Evolutionary conservation across 2,888 invertebrate species (phyloP), one percentile per base, ranked within the genome.

Genomic region (Cyaniris semiargus): DNA sequence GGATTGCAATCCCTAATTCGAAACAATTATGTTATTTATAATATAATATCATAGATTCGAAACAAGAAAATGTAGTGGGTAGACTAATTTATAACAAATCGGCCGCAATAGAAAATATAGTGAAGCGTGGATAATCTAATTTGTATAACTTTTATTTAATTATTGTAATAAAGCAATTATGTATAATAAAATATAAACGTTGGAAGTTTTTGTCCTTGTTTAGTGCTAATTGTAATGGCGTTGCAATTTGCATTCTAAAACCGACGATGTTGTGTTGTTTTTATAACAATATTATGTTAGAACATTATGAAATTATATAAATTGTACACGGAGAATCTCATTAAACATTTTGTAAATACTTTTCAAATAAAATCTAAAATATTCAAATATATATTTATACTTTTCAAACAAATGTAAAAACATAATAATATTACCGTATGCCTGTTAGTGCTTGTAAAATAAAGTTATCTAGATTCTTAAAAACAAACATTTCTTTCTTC

Each of bases 181-280:
- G 66, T 66, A 66, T 66, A 66, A 66, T 66, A 66, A 66, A 66
- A 66, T 66, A 66, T 66, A 66, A 66, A 66, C 66, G 66, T 31
- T 66, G 27, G 27, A 66, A 66, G 66, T 66, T 66, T 66, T 66
- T 66, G 66, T 66, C 66, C 66, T 66, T 66, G 66, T 66, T 66
- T 66, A 66, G 66, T 66, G 66, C 66, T 66, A 66, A 66, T 66
- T 66, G 66, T 66, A 66, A 66, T 66, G 27, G 66, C 27, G 66
- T 18, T 66, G 66, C 66, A 66, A 66, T 66, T 66, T 66, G 66
- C 66, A 66, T 66, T 66, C 66, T 66, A 31, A 66, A 31, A 27
- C 66, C 7, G 23, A 66, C 66, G 6, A 66, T 31, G 66, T 66
- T 15, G 27, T 66, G 27, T 66, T 60, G 3, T 60, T 23, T 58